These are phyloP conservation scores for Scotopteryx bipunctaria DNA, from an alignment of 2,888 invertebrate species.

Conservation along the genomic window DNA sequence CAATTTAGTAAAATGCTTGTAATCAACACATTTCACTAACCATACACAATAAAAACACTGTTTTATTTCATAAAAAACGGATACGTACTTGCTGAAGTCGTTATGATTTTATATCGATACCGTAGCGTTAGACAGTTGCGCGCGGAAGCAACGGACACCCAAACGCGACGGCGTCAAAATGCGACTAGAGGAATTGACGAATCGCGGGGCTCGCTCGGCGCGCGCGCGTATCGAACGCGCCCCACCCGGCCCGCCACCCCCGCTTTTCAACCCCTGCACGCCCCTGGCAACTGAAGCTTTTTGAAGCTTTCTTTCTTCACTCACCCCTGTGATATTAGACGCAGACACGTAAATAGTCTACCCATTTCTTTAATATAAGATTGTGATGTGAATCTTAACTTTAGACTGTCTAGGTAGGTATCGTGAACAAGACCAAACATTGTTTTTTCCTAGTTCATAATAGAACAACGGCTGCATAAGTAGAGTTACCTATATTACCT, in stretches of 20 bases:
- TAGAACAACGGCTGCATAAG: too few species aligned
- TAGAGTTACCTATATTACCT: too few species aligned
- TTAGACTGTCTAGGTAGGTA: not conserved
- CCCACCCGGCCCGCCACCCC: constrained; percentile 67
- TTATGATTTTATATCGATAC: constrained; percentile 65
- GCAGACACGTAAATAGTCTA: constrained; percentile 33
- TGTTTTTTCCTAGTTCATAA: too few species aligned
- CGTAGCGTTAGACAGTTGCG: constrained; percentile 70
- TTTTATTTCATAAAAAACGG: constrained; percentile 25
- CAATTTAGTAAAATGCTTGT: constrained; percentile 52
- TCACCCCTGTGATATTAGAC: constrained; percentile 37
- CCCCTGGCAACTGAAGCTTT: constrained; percentile 51
- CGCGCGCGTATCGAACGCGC: constrained; percentile 80
- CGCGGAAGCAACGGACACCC: constrained; percentile 53
- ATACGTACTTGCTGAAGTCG: constrained; percentile 68
- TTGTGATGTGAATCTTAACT: too few species aligned
- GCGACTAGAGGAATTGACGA: constrained; percentile 63
- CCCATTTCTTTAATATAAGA: constrained; percentile 29
- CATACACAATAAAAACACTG: constrained; percentile 24
- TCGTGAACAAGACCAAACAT: too few species aligned
- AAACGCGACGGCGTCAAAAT: constrained; percentile 64
- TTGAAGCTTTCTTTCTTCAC: constrained; percentile 52
- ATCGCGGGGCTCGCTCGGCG: constrained; percentile 54
- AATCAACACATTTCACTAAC: constrained; percentile 35
- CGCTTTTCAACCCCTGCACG: constrained; percentile 64